Evolutionary conservation across 2,797 vertebrate species (phyloP), one percentile per base, ranked within the genome.

Genomic region (Chromis chromis): DNA sequence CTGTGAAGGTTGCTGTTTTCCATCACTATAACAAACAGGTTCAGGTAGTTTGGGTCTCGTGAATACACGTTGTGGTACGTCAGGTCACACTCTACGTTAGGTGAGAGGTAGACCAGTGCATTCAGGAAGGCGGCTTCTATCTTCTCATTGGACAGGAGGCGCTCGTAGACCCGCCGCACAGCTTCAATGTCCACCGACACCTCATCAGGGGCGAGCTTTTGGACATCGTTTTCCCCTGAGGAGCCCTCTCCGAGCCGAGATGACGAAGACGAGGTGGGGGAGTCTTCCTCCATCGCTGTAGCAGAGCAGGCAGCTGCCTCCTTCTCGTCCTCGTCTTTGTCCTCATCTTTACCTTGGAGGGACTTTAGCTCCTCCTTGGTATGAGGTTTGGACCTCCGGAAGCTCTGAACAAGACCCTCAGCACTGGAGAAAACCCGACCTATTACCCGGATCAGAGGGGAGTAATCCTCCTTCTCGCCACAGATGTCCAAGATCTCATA

Each of bases 1-100:
- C 98, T 99, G 92, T 99, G 98, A 76, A 99, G 97, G 91, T 99
- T 99, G 87, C 95, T 95, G 86, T 99, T 99, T 85, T 99, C 98
- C 98, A 99, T 99, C 83, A 99, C 96, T 1, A 99, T 98, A 71
- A 99, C 95, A 90, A 99, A 99, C 84, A 99, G 94, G 90, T 99
- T 99, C 88, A 99, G 95, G 93, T 99, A 99, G 91, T 98, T 97
- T 46, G 96, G 96, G 92, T 99, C 97, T 65, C 97, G 90, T 53
- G 96, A 96, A 81, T 99, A 99, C 48, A 98, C 96, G 7, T 98
- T 99, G 93, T 99, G 98, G 86, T 99, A 99, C 28, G 96, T 97
- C 90, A 99, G 95, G 93, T 99, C 98, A 79, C 98, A 99, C 94
- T 99, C 98, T 70, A 99, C 97, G 3, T 98, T 99, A 74, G 98